These are phyloP conservation scores for Sceloporus undulatus DNA, from an alignment of 2,113 vertebrate species.

Conservation along the genomic window DNA sequence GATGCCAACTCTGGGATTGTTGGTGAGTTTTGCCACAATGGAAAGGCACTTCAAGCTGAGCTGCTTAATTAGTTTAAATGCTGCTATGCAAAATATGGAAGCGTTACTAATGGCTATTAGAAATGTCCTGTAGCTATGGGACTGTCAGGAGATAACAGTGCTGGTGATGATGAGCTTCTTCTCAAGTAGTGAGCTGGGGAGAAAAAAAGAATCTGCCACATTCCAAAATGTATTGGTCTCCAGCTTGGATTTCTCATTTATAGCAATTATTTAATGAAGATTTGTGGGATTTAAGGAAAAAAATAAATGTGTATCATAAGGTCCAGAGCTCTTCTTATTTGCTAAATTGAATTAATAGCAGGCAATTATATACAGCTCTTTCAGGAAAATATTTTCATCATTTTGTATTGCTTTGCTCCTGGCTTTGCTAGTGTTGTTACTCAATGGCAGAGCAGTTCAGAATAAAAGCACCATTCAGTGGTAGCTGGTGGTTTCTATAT, in stretches of 20 bases:
- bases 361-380: slow-evolving; percentile 1
- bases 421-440: too few relatives aligned
- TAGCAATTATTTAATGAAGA: not conserved
- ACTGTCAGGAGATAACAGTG: not conserved
- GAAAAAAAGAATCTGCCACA: not conserved
- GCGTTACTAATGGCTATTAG: not conserved
- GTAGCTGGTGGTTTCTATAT: too few relatives aligned
- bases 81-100: not conserved
- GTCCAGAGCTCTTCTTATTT: not conserved
- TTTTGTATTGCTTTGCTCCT: too few relatives aligned
- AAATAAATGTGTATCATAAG: not conserved
- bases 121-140: not conserved
- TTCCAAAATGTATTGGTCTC: not conserved
- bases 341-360: not conserved
- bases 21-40: not conserved
- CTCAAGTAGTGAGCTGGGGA: not conserved
- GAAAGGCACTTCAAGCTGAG: not conserved
- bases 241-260: slow-evolving; percentile 1
- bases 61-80: slow-evolving; percentile 26
- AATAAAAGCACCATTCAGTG: too few relatives aligned
- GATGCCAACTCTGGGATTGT: not conserved
- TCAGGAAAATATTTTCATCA: not conserved
- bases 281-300: not conserved
- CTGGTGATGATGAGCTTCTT: not conserved
- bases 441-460: too few relatives aligned